A percentile compares a stretch with the other conserved stretches of the same genome.
These are phyloP conservation scores for Pseudobourletiella spinata DNA, from an alignment of 1,140 invertebrate genomes.

Conservation along the genomic window DNA sequence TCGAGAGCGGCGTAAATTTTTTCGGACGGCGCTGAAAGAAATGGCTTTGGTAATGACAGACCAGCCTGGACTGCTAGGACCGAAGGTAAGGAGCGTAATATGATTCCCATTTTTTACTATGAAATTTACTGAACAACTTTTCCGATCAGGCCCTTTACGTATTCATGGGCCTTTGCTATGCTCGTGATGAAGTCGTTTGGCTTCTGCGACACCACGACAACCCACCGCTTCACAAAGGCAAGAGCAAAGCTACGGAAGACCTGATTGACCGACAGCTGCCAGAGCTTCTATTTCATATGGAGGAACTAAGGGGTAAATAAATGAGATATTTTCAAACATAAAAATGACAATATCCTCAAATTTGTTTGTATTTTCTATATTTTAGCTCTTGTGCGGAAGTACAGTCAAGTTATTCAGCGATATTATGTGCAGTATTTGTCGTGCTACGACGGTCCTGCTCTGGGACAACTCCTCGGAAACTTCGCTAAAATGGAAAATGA, in stretches of 20 bases:
- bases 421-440: conserved; percentile 97
- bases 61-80: conserved; percentile 92
- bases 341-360: neutral
- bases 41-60: conserved; percentile 90
- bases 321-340: conserved; percentile 11
- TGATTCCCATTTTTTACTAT: too few species aligned
- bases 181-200: conserved; percentile 96
- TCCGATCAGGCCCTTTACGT: conserved; percentile 82
- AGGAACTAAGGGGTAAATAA: conserved; percentile 81
- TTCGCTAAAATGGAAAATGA: conserved; percentile 82
- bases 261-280: conserved; percentile 88
- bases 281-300: conserved; percentile 95
- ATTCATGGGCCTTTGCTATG: conserved; percentile 89
- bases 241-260: conserved; percentile 78
- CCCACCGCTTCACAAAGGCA: conserved; percentile 73
- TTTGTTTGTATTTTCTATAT: neutral
- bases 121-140: too few species aligned
- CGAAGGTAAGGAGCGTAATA: conserved; percentile 62
- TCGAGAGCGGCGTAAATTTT: conserved; percentile 89
- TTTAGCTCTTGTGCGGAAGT: conserved; percentile 76
- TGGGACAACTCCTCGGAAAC: conserved; percentile 74
- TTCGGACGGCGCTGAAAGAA: conserved; percentile 91
- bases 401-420: conserved; percentile 92
- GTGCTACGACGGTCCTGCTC: conserved; percentile 85
- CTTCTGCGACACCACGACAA: conserved; percentile 91